Percentiles rank a stretch among this genome's conserved stretches.
These are phyloP conservation scores for Loxodonta africana DNA, from an alignment of 2,113 vertebrate genomes.

Conservation along the genomic window DNA sequence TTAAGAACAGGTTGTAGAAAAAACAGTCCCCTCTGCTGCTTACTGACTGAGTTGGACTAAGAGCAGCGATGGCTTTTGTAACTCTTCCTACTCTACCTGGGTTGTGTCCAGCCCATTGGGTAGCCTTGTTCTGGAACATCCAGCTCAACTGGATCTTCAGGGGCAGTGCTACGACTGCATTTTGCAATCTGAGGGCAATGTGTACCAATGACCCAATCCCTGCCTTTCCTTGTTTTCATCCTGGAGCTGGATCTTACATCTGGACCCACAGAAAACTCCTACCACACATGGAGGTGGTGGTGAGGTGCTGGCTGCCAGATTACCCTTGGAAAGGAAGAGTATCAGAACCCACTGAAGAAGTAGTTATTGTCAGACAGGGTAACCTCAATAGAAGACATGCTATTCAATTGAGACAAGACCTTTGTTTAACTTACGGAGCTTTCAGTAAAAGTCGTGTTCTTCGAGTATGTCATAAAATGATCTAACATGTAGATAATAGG, in stretches of 20 bases:
- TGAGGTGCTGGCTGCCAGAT: background rate
- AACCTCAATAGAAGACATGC: background rate
- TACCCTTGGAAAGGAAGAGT: background rate
- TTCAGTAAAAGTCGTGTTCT: background rate
- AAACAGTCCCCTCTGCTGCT: background rate
- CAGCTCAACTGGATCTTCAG: constrained; percentile 70
- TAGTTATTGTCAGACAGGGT: background rate
- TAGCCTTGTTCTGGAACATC: constrained; percentile 39
- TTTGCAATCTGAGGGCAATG: background rate
- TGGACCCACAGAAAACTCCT: background rate
- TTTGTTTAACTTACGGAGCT: background rate
- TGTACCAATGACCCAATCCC: background rate
- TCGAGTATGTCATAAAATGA: background rate
- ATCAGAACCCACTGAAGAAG: background rate
- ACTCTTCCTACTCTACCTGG: constrained; percentile 51
- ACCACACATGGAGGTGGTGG: background rate
- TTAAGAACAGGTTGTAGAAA: background rate
- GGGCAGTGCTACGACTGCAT: background rate
- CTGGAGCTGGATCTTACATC: background rate
- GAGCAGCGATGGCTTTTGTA: background rate
- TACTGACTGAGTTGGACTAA: background rate
- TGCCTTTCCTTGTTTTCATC: background rate
- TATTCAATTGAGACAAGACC: constrained; percentile 9
- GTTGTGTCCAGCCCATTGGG: background rate
- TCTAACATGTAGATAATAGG: background rate